Percentiles rank a stretch among this genome's conserved stretches.
Conservation (phyloP, 2,797 vertebrate genomes). For the Lepilemur septentrionalis region DNA sequence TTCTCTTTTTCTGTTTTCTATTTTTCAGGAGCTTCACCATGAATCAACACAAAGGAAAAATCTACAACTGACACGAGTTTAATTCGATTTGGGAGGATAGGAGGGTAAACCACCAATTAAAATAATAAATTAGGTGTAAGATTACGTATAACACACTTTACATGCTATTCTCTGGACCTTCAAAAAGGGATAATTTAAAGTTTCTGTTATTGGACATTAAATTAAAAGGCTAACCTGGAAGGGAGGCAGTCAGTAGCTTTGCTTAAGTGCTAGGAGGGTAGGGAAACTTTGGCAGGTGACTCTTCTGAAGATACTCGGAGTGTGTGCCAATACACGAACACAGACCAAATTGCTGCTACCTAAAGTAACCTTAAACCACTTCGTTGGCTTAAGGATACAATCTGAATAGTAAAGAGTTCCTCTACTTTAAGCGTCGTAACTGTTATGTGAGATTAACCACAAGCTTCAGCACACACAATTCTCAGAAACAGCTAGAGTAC, state of each 20-base stretch:
- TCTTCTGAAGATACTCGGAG: not conserved
- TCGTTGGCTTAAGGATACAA: not conserved
- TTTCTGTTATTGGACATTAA: conserved; percentile 21
- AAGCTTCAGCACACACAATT: conserved; percentile 35
- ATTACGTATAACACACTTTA: conserved; percentile 42
- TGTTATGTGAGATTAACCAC: conserved; percentile 57
- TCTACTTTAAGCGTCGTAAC: conserved; percentile 1
- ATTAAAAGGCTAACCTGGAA: not conserved
- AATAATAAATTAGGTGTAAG: conserved; percentile 42
- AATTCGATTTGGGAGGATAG: not conserved
- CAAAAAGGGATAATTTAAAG: conserved; percentile 31
- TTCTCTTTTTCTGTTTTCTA: not conserved
- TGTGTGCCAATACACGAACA: not conserved
- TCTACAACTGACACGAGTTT: conserved; percentile 31
- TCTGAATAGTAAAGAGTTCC: not conserved
- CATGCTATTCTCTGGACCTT: not conserved
- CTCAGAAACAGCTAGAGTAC: conserved; percentile 62
- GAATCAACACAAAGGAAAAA: conserved; percentile 19
- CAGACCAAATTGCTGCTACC: conserved; percentile 3
- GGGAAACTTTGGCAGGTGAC: conserved; percentile 32
- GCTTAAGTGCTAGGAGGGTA: not conserved
- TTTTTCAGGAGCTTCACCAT: not conserved
- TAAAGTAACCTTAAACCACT: conserved; percentile 37
- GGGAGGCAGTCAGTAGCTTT: not conserved
- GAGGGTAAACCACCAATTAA: not conserved